Percentiles rank a stretch among this genome's conserved stretches.
These are phyloP conservation scores for Nestor notabilis DNA, from an alignment of 2,113 vertebrate genomes.

Conservation along the genomic window DNA sequence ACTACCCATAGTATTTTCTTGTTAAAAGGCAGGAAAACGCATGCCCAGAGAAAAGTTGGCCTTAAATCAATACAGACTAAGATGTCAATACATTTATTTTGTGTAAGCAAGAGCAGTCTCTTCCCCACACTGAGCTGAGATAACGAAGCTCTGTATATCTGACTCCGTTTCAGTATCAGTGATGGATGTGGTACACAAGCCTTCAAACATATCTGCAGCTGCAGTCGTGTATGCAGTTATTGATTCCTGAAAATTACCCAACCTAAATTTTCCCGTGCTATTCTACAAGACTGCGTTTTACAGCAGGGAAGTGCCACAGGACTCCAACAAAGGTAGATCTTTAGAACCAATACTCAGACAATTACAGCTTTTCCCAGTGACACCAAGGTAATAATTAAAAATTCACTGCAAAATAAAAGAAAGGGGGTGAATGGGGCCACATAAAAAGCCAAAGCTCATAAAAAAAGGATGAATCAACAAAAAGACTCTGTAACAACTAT, in stretches of 20 bases:
- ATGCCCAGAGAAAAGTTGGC: not conserved
- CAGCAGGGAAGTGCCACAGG: not conserved
- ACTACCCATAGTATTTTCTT: not conserved
- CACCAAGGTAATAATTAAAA: conserved; percentile 50
- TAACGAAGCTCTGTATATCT: not conserved
- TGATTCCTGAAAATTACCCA: not conserved
- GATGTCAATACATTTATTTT: not conserved
- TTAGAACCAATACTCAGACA: conserved; percentile 8
- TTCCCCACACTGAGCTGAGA: not conserved
- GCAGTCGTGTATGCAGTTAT: not conserved
- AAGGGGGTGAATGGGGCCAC: not conserved
- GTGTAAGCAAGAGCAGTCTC: not conserved
- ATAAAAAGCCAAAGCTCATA: conserved; percentile 26
- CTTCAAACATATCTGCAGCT: not conserved
- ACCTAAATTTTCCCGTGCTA: not conserved
- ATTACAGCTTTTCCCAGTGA: not conserved
- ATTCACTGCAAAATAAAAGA: not conserved
- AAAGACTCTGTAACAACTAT: not conserved
- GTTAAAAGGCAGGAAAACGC: not conserved
- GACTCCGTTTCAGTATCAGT: not conserved
- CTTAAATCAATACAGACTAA: not conserved
- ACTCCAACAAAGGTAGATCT: conserved; percentile 31
- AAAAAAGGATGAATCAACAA: conserved; percentile 29
- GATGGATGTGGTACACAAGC: not conserved
- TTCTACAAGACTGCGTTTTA: not conserved